Evolutionary conservation across 2,113 vertebrate genomes (phyloP), one percentile per base, ranked within the genome.

Genomic region (Rhea pennata): DNA sequence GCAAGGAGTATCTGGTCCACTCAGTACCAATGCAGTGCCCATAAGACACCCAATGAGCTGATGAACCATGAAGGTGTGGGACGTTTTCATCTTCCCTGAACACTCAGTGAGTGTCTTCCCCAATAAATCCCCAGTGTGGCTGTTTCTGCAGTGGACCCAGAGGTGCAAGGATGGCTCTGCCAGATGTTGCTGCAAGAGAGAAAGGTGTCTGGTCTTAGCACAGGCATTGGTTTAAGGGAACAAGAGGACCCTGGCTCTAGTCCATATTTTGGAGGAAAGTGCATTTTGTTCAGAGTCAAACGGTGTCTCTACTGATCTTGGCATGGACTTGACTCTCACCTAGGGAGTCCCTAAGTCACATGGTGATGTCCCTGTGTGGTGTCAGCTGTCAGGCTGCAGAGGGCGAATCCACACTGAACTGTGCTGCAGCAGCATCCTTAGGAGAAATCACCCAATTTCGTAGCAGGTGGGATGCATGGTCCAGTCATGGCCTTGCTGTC

Each of bases 271-370:
- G 36, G 22, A 39, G 29, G 5, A 15, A 71, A 3, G 5, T 10
- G 1, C 11, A 4, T 7, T 5, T 5, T 10, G 5, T 42, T 67
- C 51, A 22, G 29, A 29, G 20, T 7, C 0, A 0, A 9, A 16
- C 36, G 29, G 1, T 66, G 5, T 36, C 26, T 40, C 10, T 74
- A 59, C 39, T 76, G 42, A 33, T 74, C 36, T 70, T n/a, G 26
- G 15, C 67, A 24, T 4, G 29, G 70, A 44, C 5, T 15, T 46
- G 44, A 15, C 44, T 48, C 46, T 48, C 46, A 48, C 46, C 46
- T 48, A 19, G 46, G 46, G 19, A 19, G 46, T 48, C 19, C 46
- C 46, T 9, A 48, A 48, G 46, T 17, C 46, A 48, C 46, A 48
- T 19, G 46, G 46, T 17, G 7, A 48, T 19, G 17, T 19, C 46